These are phyloP conservation scores for Eugnorisma glareosa DNA, from an alignment of 2,888 invertebrate genomes.

Conservation along the genomic window DNA sequence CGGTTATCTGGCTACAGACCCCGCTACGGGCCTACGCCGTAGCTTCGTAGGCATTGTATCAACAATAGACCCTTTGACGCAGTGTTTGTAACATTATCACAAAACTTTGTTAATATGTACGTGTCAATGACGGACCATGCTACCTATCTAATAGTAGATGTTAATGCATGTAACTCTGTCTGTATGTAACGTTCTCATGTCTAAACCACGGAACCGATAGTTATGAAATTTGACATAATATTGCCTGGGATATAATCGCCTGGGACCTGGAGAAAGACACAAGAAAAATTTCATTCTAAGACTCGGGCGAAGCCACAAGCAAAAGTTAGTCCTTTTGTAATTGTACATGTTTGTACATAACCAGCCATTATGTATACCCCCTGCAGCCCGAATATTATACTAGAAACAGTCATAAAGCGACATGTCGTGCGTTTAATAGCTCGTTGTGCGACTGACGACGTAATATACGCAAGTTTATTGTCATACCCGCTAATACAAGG, in stretches of 20 bases:
- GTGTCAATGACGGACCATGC: constrained; percentile 34
- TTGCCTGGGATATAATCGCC: too few relatives aligned
- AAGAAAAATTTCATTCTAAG: neutral
- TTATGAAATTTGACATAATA: neutral
- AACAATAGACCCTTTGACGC: constrained; percentile 28
- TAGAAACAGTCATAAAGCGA: constrained; percentile 64
- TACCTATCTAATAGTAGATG: constrained; percentile 2
- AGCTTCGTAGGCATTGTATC: constrained; percentile 13
- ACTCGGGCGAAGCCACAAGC: neutral
- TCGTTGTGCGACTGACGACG: constrained; percentile 52
- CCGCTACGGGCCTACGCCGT: constrained; percentile 19
- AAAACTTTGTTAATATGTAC: constrained; percentile 36
- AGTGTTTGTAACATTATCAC: constrained; percentile 29
- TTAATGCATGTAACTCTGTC: neutral
- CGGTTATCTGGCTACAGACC: neutral
- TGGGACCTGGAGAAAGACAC: neutral
- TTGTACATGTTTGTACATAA: constrained; percentile 41
- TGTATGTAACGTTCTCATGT: neutral
- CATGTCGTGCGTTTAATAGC: constrained; percentile 66
- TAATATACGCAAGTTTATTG: constrained; percentile 57
- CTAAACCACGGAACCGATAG: neutral
- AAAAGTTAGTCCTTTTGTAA: constrained; percentile 33
- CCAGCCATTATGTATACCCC: constrained; percentile 28
- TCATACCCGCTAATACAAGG: constrained; percentile 56
- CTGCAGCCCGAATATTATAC: constrained; percentile 44